phyloP scores from a whole-genome alignment of 2,797 vertebrate species.

The Premnoplex brunnescens region DNA sequence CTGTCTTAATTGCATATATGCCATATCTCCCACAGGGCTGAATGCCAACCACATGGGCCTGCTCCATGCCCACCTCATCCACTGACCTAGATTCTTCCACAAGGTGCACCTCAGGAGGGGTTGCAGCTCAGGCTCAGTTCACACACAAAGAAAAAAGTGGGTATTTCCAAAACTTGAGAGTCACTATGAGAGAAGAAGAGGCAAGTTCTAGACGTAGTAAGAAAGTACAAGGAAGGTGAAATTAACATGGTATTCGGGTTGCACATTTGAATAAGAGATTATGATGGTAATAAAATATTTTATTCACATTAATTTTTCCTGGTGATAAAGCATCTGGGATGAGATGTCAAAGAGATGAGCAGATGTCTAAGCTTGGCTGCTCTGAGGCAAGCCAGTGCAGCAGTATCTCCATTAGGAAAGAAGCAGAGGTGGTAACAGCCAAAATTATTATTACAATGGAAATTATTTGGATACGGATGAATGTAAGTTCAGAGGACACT shows the following conservation, averaged over 20 bases:
- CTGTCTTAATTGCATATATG: conserved; percentile 68
- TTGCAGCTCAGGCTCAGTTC: background rate
- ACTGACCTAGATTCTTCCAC: conserved; percentile 50
- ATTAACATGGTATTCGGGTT: background rate
- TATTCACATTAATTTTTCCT: conserved; percentile 40
- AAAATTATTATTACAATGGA: conserved; percentile 51
- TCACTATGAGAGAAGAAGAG: background rate
- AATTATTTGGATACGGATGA: conserved; percentile 5
- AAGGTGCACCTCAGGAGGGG: conserved; percentile 16
- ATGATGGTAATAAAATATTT: conserved; percentile 27
- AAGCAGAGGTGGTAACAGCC: background rate
- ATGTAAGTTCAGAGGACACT: background rate
- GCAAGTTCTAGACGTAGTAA: conserved; percentile 5
- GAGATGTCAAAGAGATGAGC: conserved; percentile 65
- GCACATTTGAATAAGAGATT: background rate
- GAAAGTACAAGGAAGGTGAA: background rate
- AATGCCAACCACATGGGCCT: conserved; percentile 63
- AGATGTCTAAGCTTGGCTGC: conserved; percentile 61
- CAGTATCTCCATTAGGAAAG: conserved; percentile 27
- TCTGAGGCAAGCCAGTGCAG: conserved; percentile 39
- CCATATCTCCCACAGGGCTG: conserved; percentile 63
- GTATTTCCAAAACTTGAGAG: background rate
- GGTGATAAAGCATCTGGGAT: conserved; percentile 63
- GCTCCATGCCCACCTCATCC: conserved; percentile 51
- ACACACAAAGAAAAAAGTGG: background rate